Evolutionary conservation across 2,888 invertebrate genomes (phyloP).

Genomic region (Saturnia pavonia): DNA sequence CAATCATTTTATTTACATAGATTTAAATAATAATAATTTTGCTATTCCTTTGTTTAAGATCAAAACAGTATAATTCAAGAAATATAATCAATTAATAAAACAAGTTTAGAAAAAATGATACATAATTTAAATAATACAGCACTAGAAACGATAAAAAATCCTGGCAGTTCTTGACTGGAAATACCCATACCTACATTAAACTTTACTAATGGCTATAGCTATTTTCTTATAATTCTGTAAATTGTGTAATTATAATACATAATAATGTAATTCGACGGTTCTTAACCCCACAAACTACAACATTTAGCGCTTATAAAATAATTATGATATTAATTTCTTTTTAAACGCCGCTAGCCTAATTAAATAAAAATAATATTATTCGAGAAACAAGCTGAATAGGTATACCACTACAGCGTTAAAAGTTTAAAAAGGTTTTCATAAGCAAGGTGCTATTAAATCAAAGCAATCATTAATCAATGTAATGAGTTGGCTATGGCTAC

Average conservation of each 20-base stretch:
- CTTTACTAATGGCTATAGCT: neutral
- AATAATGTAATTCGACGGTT: neutral
- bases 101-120: neutral
- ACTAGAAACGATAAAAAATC: conserved; percentile 22
- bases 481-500: conserved; percentile 37
- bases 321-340: no score
- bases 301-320: no score
- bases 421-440: conserved; percentile 25
- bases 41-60: neutral
- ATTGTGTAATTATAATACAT: neutral
- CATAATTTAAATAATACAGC: conserved; percentile 9
- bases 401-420: neutral
- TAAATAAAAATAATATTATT: neutral
- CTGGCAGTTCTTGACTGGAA: neutral
- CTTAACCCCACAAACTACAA: neutral
- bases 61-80: neutral
- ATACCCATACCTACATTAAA: neutral
- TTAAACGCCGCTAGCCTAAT: neutral
- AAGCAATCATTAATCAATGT: conserved; percentile 50
- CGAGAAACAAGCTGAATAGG: neutral
- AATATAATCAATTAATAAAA: neutral
- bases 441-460: conserved; percentile 45
- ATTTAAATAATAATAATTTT: neutral
- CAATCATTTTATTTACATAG: neutral
- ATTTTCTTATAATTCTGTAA: neutral